phyloP scores from a whole-genome alignment of 1,140 invertebrate genomes.

The Formica exsecta region DNA sequence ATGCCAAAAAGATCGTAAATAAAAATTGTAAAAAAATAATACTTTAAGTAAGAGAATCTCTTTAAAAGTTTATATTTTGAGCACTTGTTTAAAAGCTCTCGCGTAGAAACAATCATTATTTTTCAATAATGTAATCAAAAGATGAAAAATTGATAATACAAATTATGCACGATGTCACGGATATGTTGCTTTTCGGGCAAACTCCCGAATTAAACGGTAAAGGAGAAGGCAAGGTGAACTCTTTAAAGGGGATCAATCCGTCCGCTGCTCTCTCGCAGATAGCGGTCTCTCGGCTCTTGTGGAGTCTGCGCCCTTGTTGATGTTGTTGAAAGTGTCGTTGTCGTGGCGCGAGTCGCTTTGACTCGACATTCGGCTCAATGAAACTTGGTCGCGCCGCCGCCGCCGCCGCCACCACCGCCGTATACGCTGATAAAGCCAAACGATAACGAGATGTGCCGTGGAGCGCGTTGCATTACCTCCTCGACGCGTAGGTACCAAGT shows the following conservation, averaged over 20 bases:
- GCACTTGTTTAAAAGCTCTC: not conserved
- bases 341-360: conserved; percentile 14
- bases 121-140: not conserved
- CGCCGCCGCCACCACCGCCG: not conserved
- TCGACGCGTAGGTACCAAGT: conserved; percentile 20
- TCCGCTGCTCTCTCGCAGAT: not conserved
- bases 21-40: not conserved
- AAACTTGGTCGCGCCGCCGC: conserved; percentile 1
- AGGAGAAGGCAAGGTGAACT: not conserved
- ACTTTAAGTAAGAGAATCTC: not conserved
- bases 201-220: conserved; percentile 10
- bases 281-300: not conserved
- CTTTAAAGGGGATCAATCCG: conserved; percentile 43
- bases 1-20: not conserved
- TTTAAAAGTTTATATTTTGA: not conserved
- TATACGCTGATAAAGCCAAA: conserved; percentile 41
- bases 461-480: conserved; percentile 26
- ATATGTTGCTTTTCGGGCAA: not conserved
- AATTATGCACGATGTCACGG: not conserved
- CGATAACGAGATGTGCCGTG: conserved; percentile 49
- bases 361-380: conserved; percentile 34
- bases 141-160: not conserved
- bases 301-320: conserved; percentile 28
- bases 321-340: conserved; percentile 16
- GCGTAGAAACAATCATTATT: not conserved